A percentile compares a stretch with the other conserved stretches of the same genome.
These are phyloP conservation scores for Pseudolaguvia tuberculata DNA, from an alignment of 2,113 vertebrate species.

Conservation along the genomic window DNA sequence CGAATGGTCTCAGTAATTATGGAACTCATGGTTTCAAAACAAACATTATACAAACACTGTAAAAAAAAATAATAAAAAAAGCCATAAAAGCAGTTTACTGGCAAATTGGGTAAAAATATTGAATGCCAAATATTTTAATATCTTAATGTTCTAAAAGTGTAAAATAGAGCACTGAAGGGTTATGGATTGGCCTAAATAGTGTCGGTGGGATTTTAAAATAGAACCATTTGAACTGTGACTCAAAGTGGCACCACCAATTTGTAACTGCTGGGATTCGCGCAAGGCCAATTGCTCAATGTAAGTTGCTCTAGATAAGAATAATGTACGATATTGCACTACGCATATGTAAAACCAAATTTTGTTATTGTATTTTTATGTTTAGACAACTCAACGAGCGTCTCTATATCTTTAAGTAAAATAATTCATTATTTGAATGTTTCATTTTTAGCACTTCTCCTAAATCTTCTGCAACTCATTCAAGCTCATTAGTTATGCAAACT, in stretches of 20 bases:
- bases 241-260: too few relatives aligned
- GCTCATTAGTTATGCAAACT: constrained; percentile 17
- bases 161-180: neutral
- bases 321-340: too few relatives aligned
- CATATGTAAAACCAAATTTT: too few relatives aligned
- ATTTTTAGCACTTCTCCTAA: neutral
- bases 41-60: neutral
- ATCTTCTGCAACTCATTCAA: constrained; percentile 19
- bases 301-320: too few relatives aligned
- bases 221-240: neutral
- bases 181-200: neutral
- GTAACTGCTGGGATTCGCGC: too few relatives aligned
- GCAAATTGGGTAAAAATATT: too few relatives aligned
- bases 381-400: too few relatives aligned
- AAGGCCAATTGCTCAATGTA: too few relatives aligned
- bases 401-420: too few relatives aligned
- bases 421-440: too few relatives aligned
- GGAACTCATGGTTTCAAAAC: neutral
- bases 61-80: neutral
- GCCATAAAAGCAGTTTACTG: too few relatives aligned
- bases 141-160: neutral
- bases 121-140: neutral
- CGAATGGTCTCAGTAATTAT: neutral
- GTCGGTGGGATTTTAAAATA: neutral
- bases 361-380: too few relatives aligned